Evolutionary conservation across 2,113 vertebrate species (phyloP).

Genomic region (Cheilinus undulatus): DNA sequence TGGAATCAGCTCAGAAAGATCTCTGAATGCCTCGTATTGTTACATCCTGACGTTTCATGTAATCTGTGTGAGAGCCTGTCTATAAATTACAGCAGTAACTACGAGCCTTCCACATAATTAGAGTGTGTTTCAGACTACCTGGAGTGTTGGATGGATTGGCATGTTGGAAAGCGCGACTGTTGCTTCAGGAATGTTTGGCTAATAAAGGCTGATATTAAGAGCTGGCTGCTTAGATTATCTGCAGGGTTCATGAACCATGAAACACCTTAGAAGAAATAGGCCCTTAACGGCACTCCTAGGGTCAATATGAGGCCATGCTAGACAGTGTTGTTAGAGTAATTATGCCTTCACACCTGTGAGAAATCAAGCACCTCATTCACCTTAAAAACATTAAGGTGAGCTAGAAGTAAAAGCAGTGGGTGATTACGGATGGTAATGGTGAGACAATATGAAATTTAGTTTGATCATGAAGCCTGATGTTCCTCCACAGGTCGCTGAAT

Average conservation of each 20-base stretch:
- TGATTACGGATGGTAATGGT: too few relatives aligned
- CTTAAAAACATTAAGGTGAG: too few relatives aligned
- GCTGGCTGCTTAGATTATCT: conserved; percentile 3
- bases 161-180: neutral
- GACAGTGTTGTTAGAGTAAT: too few relatives aligned
- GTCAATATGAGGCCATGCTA: too few relatives aligned
- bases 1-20: neutral
- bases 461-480: too few relatives aligned
- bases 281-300: neutral
- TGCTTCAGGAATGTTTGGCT: conserved; percentile 33
- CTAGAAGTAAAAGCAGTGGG: too few relatives aligned
- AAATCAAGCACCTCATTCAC: too few relatives aligned
- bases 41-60: conserved; percentile 11
- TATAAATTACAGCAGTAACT: conserved; percentile 15
- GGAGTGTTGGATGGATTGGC: conserved; percentile 7
- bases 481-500: too few relatives aligned
- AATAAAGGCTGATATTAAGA: conserved; percentile 14
- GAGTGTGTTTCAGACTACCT: conserved; percentile 13
- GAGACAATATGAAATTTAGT: too few relatives aligned
- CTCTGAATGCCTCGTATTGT: conserved; percentile 23
- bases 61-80: conserved; percentile 5
- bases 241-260: neutral
- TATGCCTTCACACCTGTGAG: too few relatives aligned
- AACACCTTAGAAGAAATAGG: neutral
- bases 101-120: conserved; percentile 21